Conservation (phyloP, 2,113 vertebrate genomes). For the Etia nguti region DNA sequence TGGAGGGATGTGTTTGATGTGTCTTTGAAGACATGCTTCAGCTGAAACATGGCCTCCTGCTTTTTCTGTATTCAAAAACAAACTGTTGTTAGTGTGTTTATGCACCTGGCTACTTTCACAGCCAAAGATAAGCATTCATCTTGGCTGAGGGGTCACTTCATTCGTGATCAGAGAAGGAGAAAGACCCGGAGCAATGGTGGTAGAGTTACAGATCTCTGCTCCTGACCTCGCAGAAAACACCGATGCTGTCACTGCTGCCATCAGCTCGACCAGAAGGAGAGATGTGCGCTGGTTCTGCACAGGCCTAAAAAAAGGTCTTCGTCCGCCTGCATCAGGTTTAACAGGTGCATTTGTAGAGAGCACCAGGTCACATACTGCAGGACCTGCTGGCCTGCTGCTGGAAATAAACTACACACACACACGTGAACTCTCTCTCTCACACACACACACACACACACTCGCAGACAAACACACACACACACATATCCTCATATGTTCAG, state of each 20-base stretch:
- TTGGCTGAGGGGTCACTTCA: neutral
- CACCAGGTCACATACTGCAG: neutral
- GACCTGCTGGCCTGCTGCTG: neutral
- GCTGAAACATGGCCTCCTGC: neutral
- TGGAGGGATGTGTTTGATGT: neutral
- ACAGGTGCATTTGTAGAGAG: neutral
- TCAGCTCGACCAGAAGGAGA: neutral
- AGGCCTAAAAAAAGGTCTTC: neutral
- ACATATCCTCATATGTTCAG: too few relatives aligned
- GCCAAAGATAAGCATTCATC: neutral
- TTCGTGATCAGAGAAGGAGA: neutral
- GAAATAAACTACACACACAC: neutral
- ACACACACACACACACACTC: too few relatives aligned
- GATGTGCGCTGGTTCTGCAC: neutral
- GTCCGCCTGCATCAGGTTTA: neutral
- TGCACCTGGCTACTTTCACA: neutral
- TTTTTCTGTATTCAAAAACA: neutral
- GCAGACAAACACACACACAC: too few relatives aligned
- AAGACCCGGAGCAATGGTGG: neutral
- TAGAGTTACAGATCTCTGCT: neutral
- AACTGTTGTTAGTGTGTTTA: neutral
- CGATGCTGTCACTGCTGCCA: neutral
- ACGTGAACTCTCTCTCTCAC: too few relatives aligned
- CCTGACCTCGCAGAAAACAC: neutral
- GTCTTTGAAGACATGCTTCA: neutral